Conservation (phyloP, 2,888 invertebrate species). For the Acanthosepion pharaonis region DNA sequence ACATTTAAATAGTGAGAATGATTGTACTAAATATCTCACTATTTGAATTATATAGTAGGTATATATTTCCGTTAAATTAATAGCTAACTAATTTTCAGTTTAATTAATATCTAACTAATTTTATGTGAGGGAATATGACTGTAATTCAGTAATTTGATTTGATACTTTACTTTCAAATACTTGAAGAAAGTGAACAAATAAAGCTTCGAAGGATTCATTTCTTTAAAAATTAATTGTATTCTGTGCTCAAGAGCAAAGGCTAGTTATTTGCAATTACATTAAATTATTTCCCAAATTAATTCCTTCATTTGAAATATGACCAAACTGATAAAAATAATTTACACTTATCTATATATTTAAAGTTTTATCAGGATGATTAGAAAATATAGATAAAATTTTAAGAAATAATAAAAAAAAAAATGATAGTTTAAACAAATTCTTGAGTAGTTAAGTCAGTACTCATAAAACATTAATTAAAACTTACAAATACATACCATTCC, state of each 20-base stretch:
- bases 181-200: not conserved
- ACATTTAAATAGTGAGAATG: not conserved
- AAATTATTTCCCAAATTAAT: not conserved
- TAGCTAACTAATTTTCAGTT: not conserved
- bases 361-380: not conserved
- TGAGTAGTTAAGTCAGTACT: not conserved
- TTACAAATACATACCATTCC: constrained; percentile 41
- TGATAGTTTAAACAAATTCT: not conserved
- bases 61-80: no score
- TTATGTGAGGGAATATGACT: not conserved
- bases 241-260: not conserved
- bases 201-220: not conserved
- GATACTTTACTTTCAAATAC: not conserved
- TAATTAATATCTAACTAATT: not conserved
- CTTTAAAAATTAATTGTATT: not conserved
- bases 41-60: no score
- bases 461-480: not conserved
- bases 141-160: not conserved
- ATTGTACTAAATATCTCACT: not conserved
- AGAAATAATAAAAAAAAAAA: not conserved
- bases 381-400: not conserved
- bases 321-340: no score
- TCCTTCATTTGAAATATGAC: not conserved
- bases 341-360: no score
- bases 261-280: not conserved